phyloP scores from a whole-genome alignment of 1,140 invertebrate genomes.

The Glomeris maerens region DNA sequence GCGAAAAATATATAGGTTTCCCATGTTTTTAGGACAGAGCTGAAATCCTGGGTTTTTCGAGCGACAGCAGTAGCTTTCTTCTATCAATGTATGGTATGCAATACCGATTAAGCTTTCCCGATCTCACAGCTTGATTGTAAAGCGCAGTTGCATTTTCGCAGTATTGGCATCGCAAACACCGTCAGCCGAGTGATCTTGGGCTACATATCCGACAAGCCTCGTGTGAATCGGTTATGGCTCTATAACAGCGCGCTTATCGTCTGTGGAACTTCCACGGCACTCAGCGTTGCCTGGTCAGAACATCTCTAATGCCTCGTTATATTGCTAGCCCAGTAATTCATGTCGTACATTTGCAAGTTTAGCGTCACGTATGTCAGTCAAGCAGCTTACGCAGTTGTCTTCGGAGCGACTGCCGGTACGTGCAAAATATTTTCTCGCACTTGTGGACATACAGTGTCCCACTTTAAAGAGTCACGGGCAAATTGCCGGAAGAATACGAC shows the following conservation, averaged over 20 bases:
- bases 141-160: too few species aligned
- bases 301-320: too few species aligned
- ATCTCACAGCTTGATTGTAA: too few species aligned
- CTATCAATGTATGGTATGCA: too few species aligned
- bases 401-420: slow-evolving; percentile 61
- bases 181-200: slow-evolving; percentile 72
- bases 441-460: too few species aligned
- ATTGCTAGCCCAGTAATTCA: too few species aligned
- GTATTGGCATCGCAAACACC: slow-evolving; percentile 74
- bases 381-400: slow-evolving; percentile 59
- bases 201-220: slow-evolving; percentile 69
- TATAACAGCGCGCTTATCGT: slow-evolving; percentile 74
- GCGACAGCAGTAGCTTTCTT: slow-evolving; percentile 45
- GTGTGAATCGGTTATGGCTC: slow-evolving; percentile 71
- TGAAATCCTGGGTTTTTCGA: slow-evolving; percentile 38
- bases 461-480: too few species aligned
- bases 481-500: too few species aligned
- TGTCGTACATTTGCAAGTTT: too few species aligned
- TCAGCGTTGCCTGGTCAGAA: slow-evolving; percentile 53
- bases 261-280: slow-evolving; percentile 61
- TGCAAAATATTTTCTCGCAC: not conserved
- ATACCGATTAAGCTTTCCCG: too few species aligned
- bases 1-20: too few species aligned
- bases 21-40: slow-evolving; percentile 41
- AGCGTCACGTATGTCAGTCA: too few species aligned